Evolutionary conservation across 2,113 vertebrate genomes (phyloP).

Genomic region (Silurus glanis): DNA sequence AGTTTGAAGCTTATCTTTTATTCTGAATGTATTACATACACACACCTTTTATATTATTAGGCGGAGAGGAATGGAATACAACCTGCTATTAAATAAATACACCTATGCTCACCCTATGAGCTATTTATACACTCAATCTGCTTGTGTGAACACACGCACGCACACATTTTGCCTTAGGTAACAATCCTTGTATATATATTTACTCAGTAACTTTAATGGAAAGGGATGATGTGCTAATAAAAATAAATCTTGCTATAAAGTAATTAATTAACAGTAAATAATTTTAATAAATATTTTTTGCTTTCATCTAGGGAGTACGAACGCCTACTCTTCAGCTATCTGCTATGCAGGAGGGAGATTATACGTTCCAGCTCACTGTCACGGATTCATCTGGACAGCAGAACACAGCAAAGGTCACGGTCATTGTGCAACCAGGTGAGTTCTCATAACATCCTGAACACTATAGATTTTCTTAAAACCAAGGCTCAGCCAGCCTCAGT

Average conservation of each 20-base stretch:
- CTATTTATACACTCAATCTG: not conserved
- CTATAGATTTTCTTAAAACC: not conserved
- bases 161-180: not conserved
- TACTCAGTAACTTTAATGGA: not conserved
- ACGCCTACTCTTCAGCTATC: slow-evolving; percentile 90
- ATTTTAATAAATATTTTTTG: not conserved
- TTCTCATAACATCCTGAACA: not conserved
- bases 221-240: not conserved
- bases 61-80: not conserved
- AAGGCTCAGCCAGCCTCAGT: not conserved
- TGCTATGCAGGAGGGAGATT: slow-evolving; percentile 96
- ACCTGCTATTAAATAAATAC: not conserved
- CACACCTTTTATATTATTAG: not conserved
- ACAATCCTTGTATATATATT: not conserved
- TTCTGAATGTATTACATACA: not conserved
- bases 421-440: slow-evolving; percentile 95
- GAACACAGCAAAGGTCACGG: slow-evolving; percentile 89
- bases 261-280: slow-evolving; percentile 3
- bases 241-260: not conserved
- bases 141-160: not conserved
- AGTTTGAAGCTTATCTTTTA: not conserved
- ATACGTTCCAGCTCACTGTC: slow-evolving; percentile 95
- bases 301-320: slow-evolving; percentile 81
- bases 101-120: not conserved
- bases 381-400: slow-evolving; percentile 92